Conservation (phyloP, 2,113 vertebrate species). For the Tonatia bakeri region DNA sequence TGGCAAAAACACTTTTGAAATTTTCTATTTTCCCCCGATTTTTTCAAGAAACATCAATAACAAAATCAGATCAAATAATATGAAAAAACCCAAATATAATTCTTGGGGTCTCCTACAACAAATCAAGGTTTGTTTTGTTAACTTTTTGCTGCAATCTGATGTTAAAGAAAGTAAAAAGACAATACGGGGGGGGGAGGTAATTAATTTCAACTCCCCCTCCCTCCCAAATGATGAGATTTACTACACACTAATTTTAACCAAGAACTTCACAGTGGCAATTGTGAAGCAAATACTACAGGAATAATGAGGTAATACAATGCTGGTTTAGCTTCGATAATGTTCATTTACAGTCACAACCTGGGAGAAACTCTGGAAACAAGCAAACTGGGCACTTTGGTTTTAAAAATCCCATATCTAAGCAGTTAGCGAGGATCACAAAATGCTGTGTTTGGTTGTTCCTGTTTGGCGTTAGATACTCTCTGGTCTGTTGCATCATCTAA, state of each 20-base stretch:
- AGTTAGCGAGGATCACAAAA: neutral
- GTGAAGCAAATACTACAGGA: neutral
- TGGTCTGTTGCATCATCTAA: neutral
- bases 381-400: neutral
- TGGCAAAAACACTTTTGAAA: neutral
- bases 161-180: neutral
- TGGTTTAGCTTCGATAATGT: conserved; percentile 40
- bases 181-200: neutral
- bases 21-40: neutral
- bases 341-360: neutral
- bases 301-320: neutral
- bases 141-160: neutral
- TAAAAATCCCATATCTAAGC: neutral
- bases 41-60: neutral
- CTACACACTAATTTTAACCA: neutral
- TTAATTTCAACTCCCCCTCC: neutral
- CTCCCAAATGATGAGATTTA: neutral
- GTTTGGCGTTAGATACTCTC: neutral
- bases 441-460: neutral
- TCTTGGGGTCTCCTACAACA: neutral
- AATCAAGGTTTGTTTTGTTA: neutral
- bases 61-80: neutral
- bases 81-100: neutral
- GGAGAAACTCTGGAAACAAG: conserved; percentile 21
- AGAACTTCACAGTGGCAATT: neutral